Conservation (phyloP, 1,140 invertebrate genomes). For the Trinorchestia longiramus region DNA sequence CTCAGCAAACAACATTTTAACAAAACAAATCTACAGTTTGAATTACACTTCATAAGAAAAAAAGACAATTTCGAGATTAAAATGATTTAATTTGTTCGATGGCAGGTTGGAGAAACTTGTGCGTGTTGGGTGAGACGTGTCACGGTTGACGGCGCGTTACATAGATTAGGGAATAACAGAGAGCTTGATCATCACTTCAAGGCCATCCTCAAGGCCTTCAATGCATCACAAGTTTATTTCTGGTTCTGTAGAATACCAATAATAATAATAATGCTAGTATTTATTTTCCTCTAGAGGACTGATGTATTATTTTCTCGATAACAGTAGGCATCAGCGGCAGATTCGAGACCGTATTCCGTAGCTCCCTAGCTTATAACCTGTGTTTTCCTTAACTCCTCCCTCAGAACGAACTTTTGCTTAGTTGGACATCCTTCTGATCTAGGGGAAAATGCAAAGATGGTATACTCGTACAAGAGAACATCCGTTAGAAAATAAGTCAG, state of each 20-base stretch:
- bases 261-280: not conserved
- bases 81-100: not conserved
- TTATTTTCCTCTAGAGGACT: not conserved
- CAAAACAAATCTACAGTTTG: too few species aligned
- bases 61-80: not conserved
- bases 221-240: not conserved
- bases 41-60: not conserved
- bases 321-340: not conserved
- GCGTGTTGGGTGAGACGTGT: not conserved
- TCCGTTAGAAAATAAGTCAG: not conserved
- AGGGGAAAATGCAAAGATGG: too few species aligned
- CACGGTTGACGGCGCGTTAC: not conserved
- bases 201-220: not conserved
- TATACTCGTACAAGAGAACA: not conserved
- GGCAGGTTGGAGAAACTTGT: not conserved
- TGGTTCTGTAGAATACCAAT: not conserved
- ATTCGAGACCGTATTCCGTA: too few species aligned
- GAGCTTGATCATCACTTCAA: not conserved
- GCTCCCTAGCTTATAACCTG: too few species aligned
- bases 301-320: not conserved
- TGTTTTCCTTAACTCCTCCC: not conserved
- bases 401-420: not conserved
- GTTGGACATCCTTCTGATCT: too few species aligned
- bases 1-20: too few species aligned
- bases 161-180: not conserved